phyloP scores from a whole-genome alignment of 1,140 invertebrate genomes.

The Heliconius eleuchia region DNA sequence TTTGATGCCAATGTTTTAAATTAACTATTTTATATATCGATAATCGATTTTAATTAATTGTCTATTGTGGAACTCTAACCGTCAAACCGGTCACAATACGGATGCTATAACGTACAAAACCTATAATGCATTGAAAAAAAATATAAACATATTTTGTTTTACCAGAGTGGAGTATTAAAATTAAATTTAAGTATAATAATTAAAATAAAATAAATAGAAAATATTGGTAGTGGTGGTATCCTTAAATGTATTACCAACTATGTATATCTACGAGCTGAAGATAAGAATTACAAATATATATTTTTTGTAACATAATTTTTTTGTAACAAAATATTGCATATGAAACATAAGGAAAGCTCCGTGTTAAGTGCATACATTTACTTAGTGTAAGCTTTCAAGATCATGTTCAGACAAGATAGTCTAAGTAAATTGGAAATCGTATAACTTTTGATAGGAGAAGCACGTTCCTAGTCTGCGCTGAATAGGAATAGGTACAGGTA shows the following conservation, averaged over 20 bases:
- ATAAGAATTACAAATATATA: no score
- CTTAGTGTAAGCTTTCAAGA: conserved; percentile 21
- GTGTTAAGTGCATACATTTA: conserved; percentile 3
- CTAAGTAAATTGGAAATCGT: conserved; percentile 40
- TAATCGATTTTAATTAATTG: conserved; percentile 17
- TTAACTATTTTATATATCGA: neutral
- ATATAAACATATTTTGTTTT: no score
- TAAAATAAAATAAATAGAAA: no score
- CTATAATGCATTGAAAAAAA: no score
- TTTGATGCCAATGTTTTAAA: neutral
- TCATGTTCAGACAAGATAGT: conserved; percentile 32
- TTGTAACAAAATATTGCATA: neutral
- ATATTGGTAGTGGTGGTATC: no score
- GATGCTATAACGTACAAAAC: no score
- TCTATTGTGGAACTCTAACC: neutral
- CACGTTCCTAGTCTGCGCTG: conserved; percentile 44
- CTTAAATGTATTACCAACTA: no score
- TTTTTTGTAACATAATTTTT: no score
- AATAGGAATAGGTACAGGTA: conserved; percentile 53
- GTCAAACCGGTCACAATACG: no score
- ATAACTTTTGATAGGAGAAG: conserved; percentile 52
- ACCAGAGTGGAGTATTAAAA: no score
- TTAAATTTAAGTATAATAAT: no score
- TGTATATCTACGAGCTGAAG: no score
- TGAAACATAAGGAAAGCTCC: neutral